Percentiles rank a stretch among this genome's conserved stretches.
These are phyloP conservation scores for Lophius americanus DNA, from an alignment of 2,797 vertebrate genomes.

Conservation along the genomic window DNA sequence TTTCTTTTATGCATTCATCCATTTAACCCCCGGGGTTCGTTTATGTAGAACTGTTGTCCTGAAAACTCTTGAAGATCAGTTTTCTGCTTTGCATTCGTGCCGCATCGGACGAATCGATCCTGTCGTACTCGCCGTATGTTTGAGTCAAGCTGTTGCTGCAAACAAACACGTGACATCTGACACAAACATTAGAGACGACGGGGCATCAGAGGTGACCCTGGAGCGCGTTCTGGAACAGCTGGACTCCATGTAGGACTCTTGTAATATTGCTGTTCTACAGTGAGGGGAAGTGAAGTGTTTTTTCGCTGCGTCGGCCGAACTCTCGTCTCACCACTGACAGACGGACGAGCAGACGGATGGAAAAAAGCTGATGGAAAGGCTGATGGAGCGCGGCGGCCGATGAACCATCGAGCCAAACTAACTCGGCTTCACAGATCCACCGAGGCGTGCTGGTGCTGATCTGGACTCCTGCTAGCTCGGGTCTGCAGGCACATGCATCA, in stretches of 20 bases:
- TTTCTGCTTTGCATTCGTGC: neutral
- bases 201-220: constrained; percentile 1
- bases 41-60: too few species aligned
- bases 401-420: constrained; percentile 61
- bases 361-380: constrained; percentile 52
- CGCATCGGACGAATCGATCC: neutral
- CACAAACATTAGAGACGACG: constrained; percentile 6
- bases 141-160: neutral
- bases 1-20: too few species aligned
- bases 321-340: constrained; percentile 52
- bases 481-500: constrained; percentile 19
- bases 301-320: constrained; percentile 32
- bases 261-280: constrained; percentile 18
- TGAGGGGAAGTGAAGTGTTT: constrained; percentile 29
- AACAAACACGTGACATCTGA: constrained; percentile 6
- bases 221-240: constrained; percentile 20
- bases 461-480: constrained; percentile 43
- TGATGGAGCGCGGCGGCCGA: constrained; percentile 55
- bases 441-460: constrained; percentile 62
- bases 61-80: neutral
- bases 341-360: constrained; percentile 58
- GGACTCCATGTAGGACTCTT: neutral
- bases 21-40: too few species aligned
- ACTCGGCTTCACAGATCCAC: constrained; percentile 57
- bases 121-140: neutral